These are phyloP conservation scores for Falco naumanni DNA, from an alignment of 2,797 vertebrate species.

Conservation along the genomic window DNA sequence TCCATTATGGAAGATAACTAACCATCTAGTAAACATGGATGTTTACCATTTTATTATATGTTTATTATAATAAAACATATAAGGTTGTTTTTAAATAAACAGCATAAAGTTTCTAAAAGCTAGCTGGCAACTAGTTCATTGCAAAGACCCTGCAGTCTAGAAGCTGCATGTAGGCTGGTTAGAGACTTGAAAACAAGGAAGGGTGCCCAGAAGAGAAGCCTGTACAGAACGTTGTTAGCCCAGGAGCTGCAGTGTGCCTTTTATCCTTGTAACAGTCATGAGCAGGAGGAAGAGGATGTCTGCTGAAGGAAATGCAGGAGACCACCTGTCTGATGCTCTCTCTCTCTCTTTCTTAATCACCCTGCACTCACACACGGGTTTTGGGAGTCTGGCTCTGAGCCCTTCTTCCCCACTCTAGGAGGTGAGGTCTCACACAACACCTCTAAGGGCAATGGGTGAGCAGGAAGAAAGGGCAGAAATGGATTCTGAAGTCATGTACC, in stretches of 20 bases:
- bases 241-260: not conserved
- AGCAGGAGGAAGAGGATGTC: not conserved
- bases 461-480: not conserved
- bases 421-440: not conserved
- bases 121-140: not conserved
- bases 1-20: not conserved
- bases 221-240: not conserved
- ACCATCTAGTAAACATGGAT: not conserved
- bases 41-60: not conserved
- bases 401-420: not conserved
- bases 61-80: not conserved
- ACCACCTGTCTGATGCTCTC: not conserved
- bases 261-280: rapidly evolving
- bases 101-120: not conserved
- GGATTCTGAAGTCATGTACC: not conserved
- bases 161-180: not conserved
- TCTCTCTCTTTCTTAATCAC: not conserved
- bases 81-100: not conserved
- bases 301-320: not conserved
- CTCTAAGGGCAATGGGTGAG: rapidly evolving
- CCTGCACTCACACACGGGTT: not conserved
- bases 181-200: not conserved
- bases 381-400: not conserved
- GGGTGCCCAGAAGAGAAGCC: not conserved
- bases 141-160: not conserved